These are phyloP conservation scores for Limnephilus rhombicus DNA, from an alignment of 2,888 invertebrate species.

Conservation along the genomic window DNA sequence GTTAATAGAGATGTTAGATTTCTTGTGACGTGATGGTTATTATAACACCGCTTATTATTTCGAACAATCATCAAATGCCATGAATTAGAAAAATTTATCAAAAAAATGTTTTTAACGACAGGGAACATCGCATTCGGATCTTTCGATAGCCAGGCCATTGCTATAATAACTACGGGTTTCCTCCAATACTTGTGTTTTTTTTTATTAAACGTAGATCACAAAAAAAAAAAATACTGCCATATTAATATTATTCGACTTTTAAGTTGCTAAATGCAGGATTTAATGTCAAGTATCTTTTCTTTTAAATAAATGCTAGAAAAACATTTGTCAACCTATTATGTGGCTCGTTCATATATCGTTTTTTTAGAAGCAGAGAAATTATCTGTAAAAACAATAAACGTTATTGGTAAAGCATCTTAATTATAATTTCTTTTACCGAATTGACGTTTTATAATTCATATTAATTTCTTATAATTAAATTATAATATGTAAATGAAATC, in stretches of 20 bases:
- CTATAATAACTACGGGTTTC: too few relatives aligned
- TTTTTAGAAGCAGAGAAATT: neutral
- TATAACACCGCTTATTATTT: neutral
- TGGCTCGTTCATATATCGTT: neutral
- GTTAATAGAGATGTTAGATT: neutral
- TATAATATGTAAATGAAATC: too few relatives aligned
- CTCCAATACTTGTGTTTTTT: too few relatives aligned
- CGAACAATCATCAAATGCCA: too few relatives aligned
- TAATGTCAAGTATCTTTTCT: neutral
- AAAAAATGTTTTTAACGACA: too few relatives aligned
- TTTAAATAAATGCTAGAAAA: neutral
- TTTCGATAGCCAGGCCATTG: too few relatives aligned
- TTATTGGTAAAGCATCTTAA: neutral
- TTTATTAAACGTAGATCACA: too few relatives aligned
- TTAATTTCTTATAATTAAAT: too few relatives aligned
- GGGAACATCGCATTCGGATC: too few relatives aligned
- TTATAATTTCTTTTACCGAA: neutral
- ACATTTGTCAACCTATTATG: neutral
- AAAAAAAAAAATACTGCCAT: too few relatives aligned
- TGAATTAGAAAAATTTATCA: too few relatives aligned
- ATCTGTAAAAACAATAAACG: neutral
- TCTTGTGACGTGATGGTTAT: neutral
- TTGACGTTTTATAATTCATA: neutral
- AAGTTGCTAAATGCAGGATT: neutral
- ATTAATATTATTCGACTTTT: neutral